Base-by-base conservation (phyloP, 2,797 vertebrate genomes). In the Sebastes itinus region DNA sequence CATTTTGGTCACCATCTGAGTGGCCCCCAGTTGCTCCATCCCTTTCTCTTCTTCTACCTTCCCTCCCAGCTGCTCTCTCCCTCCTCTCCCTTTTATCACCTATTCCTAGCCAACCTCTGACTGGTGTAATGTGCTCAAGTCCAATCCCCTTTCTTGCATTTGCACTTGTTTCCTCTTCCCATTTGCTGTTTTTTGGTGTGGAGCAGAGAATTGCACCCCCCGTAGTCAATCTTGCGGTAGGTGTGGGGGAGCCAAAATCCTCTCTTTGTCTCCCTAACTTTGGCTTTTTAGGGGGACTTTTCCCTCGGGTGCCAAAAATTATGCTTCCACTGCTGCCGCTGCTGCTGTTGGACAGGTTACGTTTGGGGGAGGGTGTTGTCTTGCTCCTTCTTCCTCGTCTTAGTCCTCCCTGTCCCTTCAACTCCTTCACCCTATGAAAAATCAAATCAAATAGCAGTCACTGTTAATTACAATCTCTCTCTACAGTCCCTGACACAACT, bases 401-500 rank as follows among this genome's bases (percentile, higher is more conserved):
- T 23, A 6, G 38, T 54, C 70, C 77, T 38, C 94, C 81, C 52
- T 96, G 94, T 87, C 93, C 96, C 85, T 93, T 97, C 80, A 99
- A 88, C 85, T 98, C 98, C 86, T 98, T 99, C 54, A 99, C 97
- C 81, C 98, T 99, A 75, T 72, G 10, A 54, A 69, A 86, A 78
- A 82, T 27, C 2, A 78, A 86, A 7, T 8, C 2, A 74, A 25
- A 23, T 28, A 72, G 12, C 4, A 56, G 14, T 60, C 12, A 77
- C 7, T 25, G n/a, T 55, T 56, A 2, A 59, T 28, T 78, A 5
- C 18, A 42, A 14, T 42, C 38, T 42, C 35, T 38, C 14, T 65
- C 32, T 33, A 65, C 4, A 28, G 3, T 4, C 22, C 7, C 3
- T 60, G 4, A 59, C 10, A 22, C n/a, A 1, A 60, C 11, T 18